Conservation (phyloP, 2,113 vertebrate species). For the Enhydra lutris region DNA sequence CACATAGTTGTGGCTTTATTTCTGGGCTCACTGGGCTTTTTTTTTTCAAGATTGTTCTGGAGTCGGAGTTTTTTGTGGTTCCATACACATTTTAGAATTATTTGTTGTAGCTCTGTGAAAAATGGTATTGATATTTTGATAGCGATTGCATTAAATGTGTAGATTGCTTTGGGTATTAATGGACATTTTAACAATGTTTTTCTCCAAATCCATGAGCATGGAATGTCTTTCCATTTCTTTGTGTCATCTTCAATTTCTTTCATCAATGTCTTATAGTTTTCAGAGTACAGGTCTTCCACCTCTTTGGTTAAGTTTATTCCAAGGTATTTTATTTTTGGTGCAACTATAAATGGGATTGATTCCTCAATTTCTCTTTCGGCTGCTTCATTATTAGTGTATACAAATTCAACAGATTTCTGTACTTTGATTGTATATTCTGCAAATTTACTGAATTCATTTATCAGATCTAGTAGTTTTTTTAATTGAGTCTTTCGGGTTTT, state of each 20-base stretch:
- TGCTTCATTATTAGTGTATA: not conserved
- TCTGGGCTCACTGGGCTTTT: not conserved
- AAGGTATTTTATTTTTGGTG: not conserved
- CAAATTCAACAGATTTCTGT: not conserved
- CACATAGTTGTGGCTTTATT: not conserved
- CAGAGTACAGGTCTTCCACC: not conserved
- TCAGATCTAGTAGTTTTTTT: not conserved
- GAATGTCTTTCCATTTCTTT: too few relatives aligned
- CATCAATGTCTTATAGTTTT: not conserved
- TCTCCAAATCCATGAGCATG: too few relatives aligned
- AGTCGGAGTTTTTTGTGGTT: not conserved
- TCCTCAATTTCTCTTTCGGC: not conserved
- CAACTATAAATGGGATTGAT: not conserved
- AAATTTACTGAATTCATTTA: not conserved
- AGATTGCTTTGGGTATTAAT: too few relatives aligned
- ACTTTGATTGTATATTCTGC: not conserved
- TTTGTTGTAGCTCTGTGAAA: not conserved
- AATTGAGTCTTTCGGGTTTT: not conserved
- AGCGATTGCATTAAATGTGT: not conserved
- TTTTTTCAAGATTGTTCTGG: not conserved
- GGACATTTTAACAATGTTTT: too few relatives aligned
- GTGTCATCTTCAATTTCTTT: not conserved
- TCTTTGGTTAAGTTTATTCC: not conserved
- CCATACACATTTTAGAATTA: not conserved
- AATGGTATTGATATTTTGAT: not conserved